phyloP scores from a whole-genome alignment of 1,140 invertebrate genomes.

The Atopsyche davidsoni region DNA sequence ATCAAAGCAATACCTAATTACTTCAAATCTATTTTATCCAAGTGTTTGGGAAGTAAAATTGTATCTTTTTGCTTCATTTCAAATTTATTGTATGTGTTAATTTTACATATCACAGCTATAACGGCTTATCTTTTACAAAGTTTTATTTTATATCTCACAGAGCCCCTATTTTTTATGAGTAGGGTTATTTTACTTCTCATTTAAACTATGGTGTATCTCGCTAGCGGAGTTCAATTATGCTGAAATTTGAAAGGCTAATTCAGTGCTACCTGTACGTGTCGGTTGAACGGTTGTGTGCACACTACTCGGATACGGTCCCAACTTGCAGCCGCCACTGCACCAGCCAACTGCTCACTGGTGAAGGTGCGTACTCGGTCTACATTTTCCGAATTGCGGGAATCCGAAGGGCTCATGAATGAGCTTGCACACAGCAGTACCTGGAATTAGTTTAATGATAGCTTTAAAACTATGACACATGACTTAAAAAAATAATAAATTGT shows the following conservation, averaged over 20 bases:
- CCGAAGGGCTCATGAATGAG: constrained; percentile 73
- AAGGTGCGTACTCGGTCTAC: constrained; percentile 71
- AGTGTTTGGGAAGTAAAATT: background rate
- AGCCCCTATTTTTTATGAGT: too few relatives aligned
- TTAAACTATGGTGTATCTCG: too few relatives aligned
- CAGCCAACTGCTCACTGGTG: constrained; percentile 53
- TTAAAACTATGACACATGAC: too few relatives aligned
- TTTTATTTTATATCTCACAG: too few relatives aligned
- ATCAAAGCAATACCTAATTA: constrained; percentile 1
- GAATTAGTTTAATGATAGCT: too few relatives aligned
- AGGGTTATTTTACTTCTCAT: too few relatives aligned
- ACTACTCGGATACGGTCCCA: constrained; percentile 81
- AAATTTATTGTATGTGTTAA: constrained; percentile 1
- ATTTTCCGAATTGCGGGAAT: constrained; percentile 60
- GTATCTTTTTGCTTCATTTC: background rate
- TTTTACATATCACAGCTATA: background rate
- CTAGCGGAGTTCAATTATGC: background rate
- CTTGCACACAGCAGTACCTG: constrained; percentile 72
- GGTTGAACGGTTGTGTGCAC: constrained; percentile 84
- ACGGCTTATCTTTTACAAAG: too few relatives aligned
- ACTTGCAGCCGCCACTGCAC: constrained; percentile 53
- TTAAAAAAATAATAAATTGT: too few relatives aligned
- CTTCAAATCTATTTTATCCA: constrained; percentile 1
- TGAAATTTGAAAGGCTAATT: background rate
- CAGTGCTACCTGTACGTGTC: constrained; percentile 53